Evolutionary conservation across 2,888 invertebrate genomes (phyloP).

Genomic region (Argyra leucocephala): DNA sequence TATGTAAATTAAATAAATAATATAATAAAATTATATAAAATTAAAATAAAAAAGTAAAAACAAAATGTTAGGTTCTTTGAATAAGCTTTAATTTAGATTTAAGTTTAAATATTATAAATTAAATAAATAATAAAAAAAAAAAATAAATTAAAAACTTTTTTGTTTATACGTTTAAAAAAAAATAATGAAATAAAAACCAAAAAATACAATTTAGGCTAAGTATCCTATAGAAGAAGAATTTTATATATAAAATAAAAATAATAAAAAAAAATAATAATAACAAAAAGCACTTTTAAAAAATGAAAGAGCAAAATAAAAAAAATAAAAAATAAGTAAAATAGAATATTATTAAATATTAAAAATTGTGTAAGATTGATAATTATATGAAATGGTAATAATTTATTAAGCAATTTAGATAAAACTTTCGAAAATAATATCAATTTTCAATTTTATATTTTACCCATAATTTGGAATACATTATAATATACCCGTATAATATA

Average conservation of each 20-base stretch:
- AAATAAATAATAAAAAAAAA: background rate
- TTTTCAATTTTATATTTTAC: too few species aligned
- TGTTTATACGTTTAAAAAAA: background rate
- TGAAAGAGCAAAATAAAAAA: background rate
- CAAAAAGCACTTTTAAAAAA: background rate
- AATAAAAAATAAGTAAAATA: background rate
- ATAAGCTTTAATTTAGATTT: constrained; percentile 4
- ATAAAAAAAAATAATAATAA: background rate
- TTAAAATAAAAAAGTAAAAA: background rate
- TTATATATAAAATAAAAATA: background rate
- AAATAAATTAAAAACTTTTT: background rate
- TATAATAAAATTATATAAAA: background rate
- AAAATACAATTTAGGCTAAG: background rate
- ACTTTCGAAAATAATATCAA: too few species aligned
- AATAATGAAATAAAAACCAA: background rate
- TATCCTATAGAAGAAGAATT: background rate
- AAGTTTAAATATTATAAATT: background rate
- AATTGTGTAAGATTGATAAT: background rate
- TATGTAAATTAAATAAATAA: background rate
- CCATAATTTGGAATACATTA: too few species aligned
- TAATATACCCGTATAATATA: too few species aligned
- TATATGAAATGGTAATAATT: too few species aligned
- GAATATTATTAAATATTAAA: background rate
- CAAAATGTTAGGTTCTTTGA: background rate
- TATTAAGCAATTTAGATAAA: too few species aligned